Conservation (phyloP, 2,888 invertebrate genomes). For the Cerastis leucographa region DNA sequence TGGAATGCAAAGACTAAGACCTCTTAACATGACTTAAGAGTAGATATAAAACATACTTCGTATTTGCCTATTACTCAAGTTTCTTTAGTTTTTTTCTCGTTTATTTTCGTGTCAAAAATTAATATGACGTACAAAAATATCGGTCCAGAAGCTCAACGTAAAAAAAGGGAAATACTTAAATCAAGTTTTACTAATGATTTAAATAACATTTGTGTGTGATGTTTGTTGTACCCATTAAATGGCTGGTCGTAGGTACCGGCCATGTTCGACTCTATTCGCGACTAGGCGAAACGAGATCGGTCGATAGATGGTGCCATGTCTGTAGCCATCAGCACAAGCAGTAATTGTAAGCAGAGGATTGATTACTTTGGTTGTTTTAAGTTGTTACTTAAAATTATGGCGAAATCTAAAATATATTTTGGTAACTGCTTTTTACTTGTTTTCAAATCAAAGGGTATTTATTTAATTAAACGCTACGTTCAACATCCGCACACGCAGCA, state of each 20-base stretch:
- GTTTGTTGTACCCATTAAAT: background rate
- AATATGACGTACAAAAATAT: background rate
- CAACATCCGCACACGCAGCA: background rate
- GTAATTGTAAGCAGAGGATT: background rate
- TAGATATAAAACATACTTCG: background rate
- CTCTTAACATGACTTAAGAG: background rate
- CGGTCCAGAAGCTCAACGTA: background rate
- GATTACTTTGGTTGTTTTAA: background rate
- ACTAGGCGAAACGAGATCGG: background rate
- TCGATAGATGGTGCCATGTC: background rate
- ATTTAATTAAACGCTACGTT: background rate
- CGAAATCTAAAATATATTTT: background rate
- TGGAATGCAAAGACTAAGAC: background rate
- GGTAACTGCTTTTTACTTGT: background rate
- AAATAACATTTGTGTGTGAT: background rate
- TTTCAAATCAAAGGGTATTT: background rate
- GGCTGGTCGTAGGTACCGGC: background rate
- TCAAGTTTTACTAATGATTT: background rate
- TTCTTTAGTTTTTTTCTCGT: background rate
- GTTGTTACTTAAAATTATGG: background rate
- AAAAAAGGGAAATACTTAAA: background rate
- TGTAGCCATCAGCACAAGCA: background rate
- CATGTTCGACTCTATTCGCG: background rate
- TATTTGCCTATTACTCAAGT: background rate
- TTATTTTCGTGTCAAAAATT: background rate